Evolutionary conservation across 1,140 invertebrate genomes (phyloP), one percentile per base, ranked within the genome.

Genomic region (Antheraea pernyi): DNA sequence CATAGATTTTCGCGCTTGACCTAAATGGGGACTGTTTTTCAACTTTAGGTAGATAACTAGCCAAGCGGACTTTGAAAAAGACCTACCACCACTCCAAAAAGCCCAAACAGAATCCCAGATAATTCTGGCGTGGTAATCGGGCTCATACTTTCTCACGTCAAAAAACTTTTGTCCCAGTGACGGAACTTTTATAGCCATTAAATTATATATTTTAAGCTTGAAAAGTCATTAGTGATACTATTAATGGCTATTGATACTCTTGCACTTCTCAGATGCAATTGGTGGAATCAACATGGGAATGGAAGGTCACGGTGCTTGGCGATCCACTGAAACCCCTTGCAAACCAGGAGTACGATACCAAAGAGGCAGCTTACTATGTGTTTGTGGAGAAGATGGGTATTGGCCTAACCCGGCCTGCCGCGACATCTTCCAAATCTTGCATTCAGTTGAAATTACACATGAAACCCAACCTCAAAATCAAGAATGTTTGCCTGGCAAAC

Each of bases 331-430:
- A 0, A 73, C 64, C 5, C 62, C 80, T 6, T 91, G 89, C 68
- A 70, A 79, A 37, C 80, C 88, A 37, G 81, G 80, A 19, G 79
- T 87, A 0, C 75, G 82, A 11, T 90, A 91, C 60, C 69, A 65
- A 11, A 73, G 83, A 37, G 75, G 65, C 6, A 65, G 66, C 4
- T 60, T 87, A 0, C 69, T 90, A 7, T 91, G 89, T 53, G 70
- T 88, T 0, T 91, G 89, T 73, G 80, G 71, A 13, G 82, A 89
- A 65, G 81, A 90, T n/a, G 89, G 89, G 0, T 72, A 73, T 30
- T 91, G 89, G 89, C 89, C 89, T 0, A 91, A 85, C 67, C 80
- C 85, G 0, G 76, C 85, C 42, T 91, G 89, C 64, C 79, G 84
- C 65, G 84, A 88, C 39, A 67, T 76, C 13, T 86, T 89, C 71